phyloP scores from a whole-genome alignment of 2,888 invertebrate genomes.

The Acronicta alni region DNA sequence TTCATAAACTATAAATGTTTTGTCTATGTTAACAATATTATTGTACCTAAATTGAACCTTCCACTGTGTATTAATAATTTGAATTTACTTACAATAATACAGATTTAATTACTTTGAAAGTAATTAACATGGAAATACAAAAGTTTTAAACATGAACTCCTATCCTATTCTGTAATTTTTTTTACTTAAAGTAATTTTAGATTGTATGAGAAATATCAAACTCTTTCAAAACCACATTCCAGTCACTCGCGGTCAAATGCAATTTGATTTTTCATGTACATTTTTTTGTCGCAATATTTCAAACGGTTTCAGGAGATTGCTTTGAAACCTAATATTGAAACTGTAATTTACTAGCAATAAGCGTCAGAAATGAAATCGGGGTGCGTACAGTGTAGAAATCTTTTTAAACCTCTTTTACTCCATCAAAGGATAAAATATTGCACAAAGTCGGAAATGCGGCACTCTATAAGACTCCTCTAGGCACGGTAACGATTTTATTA shows the following conservation, averaged over 20 bases:
- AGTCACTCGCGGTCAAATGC: not conserved
- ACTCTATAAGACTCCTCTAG: slow-evolving; percentile 23
- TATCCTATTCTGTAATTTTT: too few relatives aligned
- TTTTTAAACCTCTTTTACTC: slow-evolving; percentile 10
- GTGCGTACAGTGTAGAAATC: slow-evolving; percentile 21
- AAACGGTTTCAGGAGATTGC: not conserved
- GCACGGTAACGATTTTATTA: slow-evolving; percentile 40
- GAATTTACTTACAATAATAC: too few relatives aligned
- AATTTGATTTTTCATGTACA: slow-evolving; percentile 1
- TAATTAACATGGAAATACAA: too few relatives aligned
- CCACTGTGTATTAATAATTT: too few relatives aligned
- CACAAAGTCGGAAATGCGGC: slow-evolving; percentile 46
- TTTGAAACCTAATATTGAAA: slow-evolving; percentile 7
- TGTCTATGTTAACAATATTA: too few relatives aligned
- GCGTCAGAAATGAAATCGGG: slow-evolving; percentile 26
- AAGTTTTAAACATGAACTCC: too few relatives aligned
- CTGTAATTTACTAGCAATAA: slow-evolving; percentile 28
- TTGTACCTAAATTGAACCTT: too few relatives aligned
- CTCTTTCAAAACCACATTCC: not conserved
- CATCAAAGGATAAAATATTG: slow-evolving; percentile 39
- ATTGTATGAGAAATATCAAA: too few relatives aligned
- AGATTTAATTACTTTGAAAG: too few relatives aligned
- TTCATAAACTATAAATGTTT: too few relatives aligned
- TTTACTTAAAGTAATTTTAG: not conserved
- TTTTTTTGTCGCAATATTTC: not conserved